Percentiles rank a stretch among this genome's conserved stretches.
These are phyloP conservation scores for Pristionchus japonicus DNA, from an alignment of 2,888 invertebrate species.

Conservation along the genomic window DNA sequence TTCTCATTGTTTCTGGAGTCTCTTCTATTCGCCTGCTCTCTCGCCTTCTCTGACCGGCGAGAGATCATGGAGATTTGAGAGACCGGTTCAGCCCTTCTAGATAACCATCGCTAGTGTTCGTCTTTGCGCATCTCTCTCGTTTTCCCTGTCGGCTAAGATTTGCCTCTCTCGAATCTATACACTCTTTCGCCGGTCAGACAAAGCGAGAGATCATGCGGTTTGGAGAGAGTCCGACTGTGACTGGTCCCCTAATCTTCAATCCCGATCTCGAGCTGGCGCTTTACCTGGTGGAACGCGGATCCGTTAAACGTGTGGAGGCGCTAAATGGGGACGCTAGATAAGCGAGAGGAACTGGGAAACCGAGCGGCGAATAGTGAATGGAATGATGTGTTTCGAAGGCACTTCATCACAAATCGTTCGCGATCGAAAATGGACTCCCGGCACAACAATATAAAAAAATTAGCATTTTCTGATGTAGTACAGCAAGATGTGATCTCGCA, in stretches of 20 bases:
- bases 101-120: constrained; percentile 7
- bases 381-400: background rate
- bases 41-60: background rate
- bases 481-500: too few relatives aligned
- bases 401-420: too few relatives aligned
- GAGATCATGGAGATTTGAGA: background rate
- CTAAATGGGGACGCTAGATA: constrained; percentile 2
- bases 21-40: background rate
- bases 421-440: too few relatives aligned
- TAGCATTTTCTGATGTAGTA: too few relatives aligned
- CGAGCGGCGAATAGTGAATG: background rate
- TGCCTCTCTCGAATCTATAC: too few relatives aligned
- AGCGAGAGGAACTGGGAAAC: background rate
- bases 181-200: too few relatives aligned
- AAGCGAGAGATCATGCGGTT: background rate
- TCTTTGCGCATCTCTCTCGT: background rate
- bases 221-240: background rate
- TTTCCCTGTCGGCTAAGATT: background rate
- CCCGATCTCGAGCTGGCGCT: background rate
- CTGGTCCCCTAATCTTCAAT: background rate
- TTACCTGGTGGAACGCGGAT: constrained; percentile 17
- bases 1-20: background rate
- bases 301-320: background rate
- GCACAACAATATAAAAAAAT: too few relatives aligned
- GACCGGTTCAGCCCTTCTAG: background rate